Base-by-base conservation (phyloP, 2,113 vertebrate species). In the Calidris pugnax region DNA sequence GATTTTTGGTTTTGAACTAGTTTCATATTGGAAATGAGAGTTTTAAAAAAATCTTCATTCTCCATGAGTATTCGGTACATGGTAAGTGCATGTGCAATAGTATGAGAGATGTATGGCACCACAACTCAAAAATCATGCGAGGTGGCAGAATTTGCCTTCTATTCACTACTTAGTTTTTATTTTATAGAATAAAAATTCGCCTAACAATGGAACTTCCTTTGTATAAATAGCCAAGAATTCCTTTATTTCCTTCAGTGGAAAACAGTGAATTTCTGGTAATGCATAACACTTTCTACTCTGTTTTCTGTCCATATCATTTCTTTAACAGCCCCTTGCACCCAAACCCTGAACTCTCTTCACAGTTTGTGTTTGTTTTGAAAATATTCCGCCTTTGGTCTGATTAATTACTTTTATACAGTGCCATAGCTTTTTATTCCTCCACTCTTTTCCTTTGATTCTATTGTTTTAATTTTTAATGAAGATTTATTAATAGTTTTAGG, bases 391-490 rank as follows among this genome's bases (percentile, higher is more conserved):
- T 63, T 74, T 75, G n/a, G 26, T 84, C 51, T 53, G 24, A 78
- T 64, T 15, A 84, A 94, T 78, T 84, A 37, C 7, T 64, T 86
- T 66, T 72, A 20, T 43, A 27, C n/a, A 41, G 7, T 55, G 15
- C 18, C 28, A 33, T 45, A 72, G 16, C 22, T 85, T 92, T 90
- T 90, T 84, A 80, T 9, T 75, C 14, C 56, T 89, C 8, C 30
- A 79, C 5, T 89, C n/a, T 75, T 86, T 35, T 78, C 10, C 51
- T 87, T 82, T 82, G 43, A 86, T 89, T 94, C 32, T 59, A 57
- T 67, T 88, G 16, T 74, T 93, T 97, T 76, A 95, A 94, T 72
- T 78, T 96, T 93, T 97, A 92, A 97, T 95, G 73, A 92, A 93
- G 77, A 89, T 82, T 75, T 87, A 92, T 91, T 87, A 78, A 75